Evolutionary conservation across 2,888 invertebrate species (phyloP), one percentile per base, ranked within the genome.

Genomic region (Melanotus villosus): DNA sequence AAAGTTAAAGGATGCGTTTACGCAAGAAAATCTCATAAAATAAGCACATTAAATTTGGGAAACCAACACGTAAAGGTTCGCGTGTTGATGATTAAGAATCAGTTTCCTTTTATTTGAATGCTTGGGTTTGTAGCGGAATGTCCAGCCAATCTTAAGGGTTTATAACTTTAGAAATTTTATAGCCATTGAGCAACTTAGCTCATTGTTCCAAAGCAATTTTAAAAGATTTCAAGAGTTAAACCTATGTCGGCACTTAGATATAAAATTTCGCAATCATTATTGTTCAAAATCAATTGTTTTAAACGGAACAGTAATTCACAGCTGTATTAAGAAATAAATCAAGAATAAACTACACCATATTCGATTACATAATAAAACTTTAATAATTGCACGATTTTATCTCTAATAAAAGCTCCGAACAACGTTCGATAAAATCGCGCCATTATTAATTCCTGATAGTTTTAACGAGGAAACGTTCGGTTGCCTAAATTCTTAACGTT

Each of bases 1-100:
- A 47, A 47, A 47, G 21, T 21, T 12, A 12, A 47, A 47, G 47
- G 47, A 47, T 47, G 23, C 47, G 14, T 23, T 45, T 47, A n/a
- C 12, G 47, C 47, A 47, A 12, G 47, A 47, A 47, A 47, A 47
- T 47, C 23, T 23, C 21, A 47, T 47, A 47, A 47, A 47, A 47
- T 47, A 12, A 47, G n/a, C n/a, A 12, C 47, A 23, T 47, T 12
- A 23, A 47, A 12, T 47, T 47, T 47, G 12, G n/a, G 47, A 26
- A 23, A 47, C 12, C n/a, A 23, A 23, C 47, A 47, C 47, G 47
- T 47, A 23, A 2, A 21, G 4, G 47, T 21, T 47, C 47, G 47
- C 47, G 47, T 47, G 47, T 47, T 12, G 10, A 12, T 47, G 47
- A 47, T 23, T 47, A 7, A 19, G 12, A 21, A 4, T 47, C 10